These are phyloP conservation scores for Onychostoma macrolepis DNA, from an alignment of 2,113 vertebrate species.

Conservation along the genomic window DNA sequence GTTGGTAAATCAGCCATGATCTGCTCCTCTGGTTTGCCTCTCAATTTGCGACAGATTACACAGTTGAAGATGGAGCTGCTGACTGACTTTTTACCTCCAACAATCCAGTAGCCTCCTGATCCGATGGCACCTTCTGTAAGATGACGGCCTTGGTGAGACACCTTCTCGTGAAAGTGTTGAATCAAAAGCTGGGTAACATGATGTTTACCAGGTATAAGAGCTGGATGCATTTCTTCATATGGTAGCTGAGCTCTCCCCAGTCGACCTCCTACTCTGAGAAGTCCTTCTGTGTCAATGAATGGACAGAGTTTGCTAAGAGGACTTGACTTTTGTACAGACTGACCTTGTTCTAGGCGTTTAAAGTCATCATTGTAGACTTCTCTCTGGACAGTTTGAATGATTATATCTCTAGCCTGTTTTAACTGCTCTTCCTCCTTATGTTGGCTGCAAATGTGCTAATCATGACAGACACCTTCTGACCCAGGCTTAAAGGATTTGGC, in stretches of 20 bases:
- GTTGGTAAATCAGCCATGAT: no score
- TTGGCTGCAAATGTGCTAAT: constrained; percentile 28
- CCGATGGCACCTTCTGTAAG: neutral
- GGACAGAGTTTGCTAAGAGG: neutral
- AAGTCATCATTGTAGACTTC: constrained; percentile 27
- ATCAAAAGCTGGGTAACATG: constrained; percentile 5
- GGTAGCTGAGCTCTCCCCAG: neutral
- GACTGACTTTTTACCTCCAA: no score
- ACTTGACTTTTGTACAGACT: neutral
- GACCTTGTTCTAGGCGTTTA: neutral
- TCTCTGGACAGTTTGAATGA: constrained; percentile 24
- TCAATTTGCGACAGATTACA: no score
- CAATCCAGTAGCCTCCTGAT: neutral
- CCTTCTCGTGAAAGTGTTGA: constrained; percentile 5
- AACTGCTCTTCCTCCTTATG: neutral
- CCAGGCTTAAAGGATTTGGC: neutral
- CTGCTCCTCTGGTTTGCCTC: no score
- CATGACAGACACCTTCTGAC: neutral
- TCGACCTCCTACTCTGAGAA: constrained; percentile 26
- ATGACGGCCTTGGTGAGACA: neutral
- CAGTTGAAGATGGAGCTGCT: no score
- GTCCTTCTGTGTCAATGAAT: neutral
- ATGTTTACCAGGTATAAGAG: constrained; percentile 3
- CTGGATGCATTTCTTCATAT: constrained; percentile 14
- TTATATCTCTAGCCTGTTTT: neutral